Evolutionary conservation across 1,140 invertebrate genomes (phyloP), one percentile per base, ranked within the genome.

Genomic region (Sycophila sp.): DNA sequence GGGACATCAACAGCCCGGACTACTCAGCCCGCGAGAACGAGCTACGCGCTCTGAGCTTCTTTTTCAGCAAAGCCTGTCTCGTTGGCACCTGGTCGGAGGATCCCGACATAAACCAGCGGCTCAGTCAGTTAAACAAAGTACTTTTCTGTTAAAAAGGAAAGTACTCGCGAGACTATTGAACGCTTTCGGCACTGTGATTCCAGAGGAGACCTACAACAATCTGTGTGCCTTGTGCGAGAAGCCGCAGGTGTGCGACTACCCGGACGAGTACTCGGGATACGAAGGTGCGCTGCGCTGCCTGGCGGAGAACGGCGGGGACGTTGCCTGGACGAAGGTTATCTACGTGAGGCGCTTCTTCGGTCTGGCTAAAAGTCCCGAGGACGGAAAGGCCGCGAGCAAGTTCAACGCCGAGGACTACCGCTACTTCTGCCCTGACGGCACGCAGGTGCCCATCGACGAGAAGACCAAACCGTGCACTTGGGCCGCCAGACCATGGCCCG

Each of bases 301-400:
- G 42, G 89, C 91, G 8, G 90, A 93, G 66, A 91, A 93, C 42
- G 89, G 89, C 1, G 95, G 94, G 1, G 89, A 96, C 67, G 89
- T 96, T 1, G 94, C 94, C 3, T 96, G 94, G 84, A 92, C 94
- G 2, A 94, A 94, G 81, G 90, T 95, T 65, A 91, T 93, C 69
- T 94, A 88, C 64, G 91, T 95, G 1, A 88, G 90, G 69, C 90
- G 91, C 76, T 93, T 93, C 85, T 93, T 94, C 79, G 90, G 90
- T 3, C 86, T 89, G 15, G 22, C 17, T 89, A 42, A 1, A 13
- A 36, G 38, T 8, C 0, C 84, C 87, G 22, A 88, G 88, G 0
- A 76, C 80, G 4, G 76, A 77, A 6, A 17, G 13, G 28, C n/a
- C 1, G 6, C 28, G 2, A 17, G 86, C 4, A 73, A 83, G 8